Evolutionary conservation across 1,140 invertebrate species (phyloP), one percentile per base, ranked within the genome.

Genomic region (Drosophila serrata): DNA sequence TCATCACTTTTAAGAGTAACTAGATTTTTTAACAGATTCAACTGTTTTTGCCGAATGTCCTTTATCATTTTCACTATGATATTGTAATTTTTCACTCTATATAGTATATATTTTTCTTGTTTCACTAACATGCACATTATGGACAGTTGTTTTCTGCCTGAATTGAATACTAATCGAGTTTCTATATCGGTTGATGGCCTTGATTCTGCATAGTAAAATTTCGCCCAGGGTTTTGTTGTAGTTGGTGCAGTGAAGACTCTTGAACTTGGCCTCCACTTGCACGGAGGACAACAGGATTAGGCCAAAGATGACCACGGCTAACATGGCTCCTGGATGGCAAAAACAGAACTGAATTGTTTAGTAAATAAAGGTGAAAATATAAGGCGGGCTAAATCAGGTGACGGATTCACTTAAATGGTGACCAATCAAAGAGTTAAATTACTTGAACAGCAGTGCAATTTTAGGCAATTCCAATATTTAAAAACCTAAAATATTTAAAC

Each of bases 241-340:
- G 15, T 64, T 40, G 3, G 35, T 33, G 15, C 74, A 76, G 35
- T 75, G 46, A 4, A 76, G 74, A 45, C 51, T 67, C 40, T 76
- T 75, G 37, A 67, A 75, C 24, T 76, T 75, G 29, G 61, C 8
- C 27, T 76, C 60, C 45, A 76, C 64, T 15, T 69, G 51, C 53
- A 59, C 24, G 11, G 45, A 17, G n/a, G 12, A 58, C 4, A 39
- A 19, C 11, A 72, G 19, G 7, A 70, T 27, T 5, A 70, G 27
- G 12, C 40, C 49, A 8, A 70, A 37, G 12, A 68, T 22, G 19
- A 37, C 11, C n/a, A 27, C 42, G 9, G 29, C 33, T 27, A 40
- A 31, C 49, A 70, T 70, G 33, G 13, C 27, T 57, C 3, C 27
- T 40, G 15, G 15, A 13, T 35, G 17, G 11, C 27, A 6, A 24